Evolutionary conservation across 37 sponge, comb jelly and placozoan genomes (phyloP).

Genomic region (Petrosia ficiformis): DNA sequence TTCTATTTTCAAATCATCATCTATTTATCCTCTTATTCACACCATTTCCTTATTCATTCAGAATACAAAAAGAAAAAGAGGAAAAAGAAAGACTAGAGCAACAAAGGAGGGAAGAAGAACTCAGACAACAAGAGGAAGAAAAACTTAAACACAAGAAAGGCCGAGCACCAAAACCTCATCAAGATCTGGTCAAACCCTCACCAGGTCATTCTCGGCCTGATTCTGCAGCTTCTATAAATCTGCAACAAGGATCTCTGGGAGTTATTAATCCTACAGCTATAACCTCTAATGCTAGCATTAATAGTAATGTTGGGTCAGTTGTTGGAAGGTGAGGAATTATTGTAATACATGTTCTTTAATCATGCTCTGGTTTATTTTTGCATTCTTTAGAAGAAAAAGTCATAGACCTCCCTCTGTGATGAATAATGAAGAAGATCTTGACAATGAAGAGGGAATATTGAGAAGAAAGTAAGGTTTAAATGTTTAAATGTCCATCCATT

Average conservation of each 20-base stretch:
- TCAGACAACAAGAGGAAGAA: slow-evolving; percentile 33
- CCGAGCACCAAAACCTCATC: background rate
- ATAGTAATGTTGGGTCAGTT: background rate
- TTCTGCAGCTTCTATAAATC: background rate
- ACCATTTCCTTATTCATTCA: too few species aligned
- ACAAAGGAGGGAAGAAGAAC: slow-evolving; percentile 43
- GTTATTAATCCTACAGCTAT: background rate
- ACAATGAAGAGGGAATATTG: too few species aligned
- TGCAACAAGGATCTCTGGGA: slow-evolving; percentile 3
- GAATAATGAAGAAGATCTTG: too few species aligned
- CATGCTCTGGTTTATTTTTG: too few species aligned
- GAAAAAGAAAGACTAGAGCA: slow-evolving; percentile 18
- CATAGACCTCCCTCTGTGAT: too few species aligned
- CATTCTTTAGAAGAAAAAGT: too few species aligned
- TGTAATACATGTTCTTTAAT: too few species aligned
- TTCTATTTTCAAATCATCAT: too few species aligned
- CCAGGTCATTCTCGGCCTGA: background rate
- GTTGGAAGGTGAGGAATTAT: too few species aligned
- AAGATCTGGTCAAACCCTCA: background rate
- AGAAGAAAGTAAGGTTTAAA: too few species aligned
- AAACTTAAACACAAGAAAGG: slow-evolving; percentile 30
- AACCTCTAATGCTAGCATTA: slow-evolving; percentile 28
- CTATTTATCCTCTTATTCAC: too few species aligned
- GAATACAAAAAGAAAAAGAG: slow-evolving; percentile 24
- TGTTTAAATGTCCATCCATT: too few species aligned